These are phyloP conservation scores for Osmerus eperlanus DNA, from an alignment of 2,113 vertebrate species.

Conservation along the genomic window DNA sequence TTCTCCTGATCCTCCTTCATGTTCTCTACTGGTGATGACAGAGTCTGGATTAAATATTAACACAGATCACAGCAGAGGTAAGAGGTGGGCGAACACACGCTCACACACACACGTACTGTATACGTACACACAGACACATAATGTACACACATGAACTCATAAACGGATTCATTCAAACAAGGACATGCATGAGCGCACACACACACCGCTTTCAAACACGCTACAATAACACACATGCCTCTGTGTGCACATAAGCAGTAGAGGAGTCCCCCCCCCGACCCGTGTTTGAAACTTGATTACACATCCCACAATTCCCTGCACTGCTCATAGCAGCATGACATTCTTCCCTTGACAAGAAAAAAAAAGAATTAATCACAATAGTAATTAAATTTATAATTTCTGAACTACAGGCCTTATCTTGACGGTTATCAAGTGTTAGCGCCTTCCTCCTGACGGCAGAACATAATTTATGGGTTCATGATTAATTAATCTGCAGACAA, in stretches of 20 bases:
- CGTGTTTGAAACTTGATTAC: slow-evolving; percentile 57
- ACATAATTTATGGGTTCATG: slow-evolving; percentile 45
- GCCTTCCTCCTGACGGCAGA: slow-evolving; percentile 32
- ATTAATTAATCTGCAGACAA: slow-evolving; percentile 49
- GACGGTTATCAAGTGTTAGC: slow-evolving; percentile 39
- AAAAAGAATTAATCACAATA: slow-evolving; percentile 22
- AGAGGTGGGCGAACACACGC: slow-evolving; percentile 32
- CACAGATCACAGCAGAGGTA: slow-evolving; percentile 56
- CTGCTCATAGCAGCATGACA: slow-evolving; percentile 28
- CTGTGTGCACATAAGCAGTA: background rate
- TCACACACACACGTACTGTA: slow-evolving; percentile 15
- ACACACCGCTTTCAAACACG: slow-evolving; percentile 12
- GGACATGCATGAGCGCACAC: slow-evolving; percentile 41
- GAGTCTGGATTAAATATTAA: slow-evolving; percentile 67
- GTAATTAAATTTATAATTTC: slow-evolving; percentile 54
- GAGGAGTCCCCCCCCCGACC: slow-evolving; percentile 3
- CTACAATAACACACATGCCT: slow-evolving; percentile 1
- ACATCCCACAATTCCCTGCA: slow-evolving; percentile 20
- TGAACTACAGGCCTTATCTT: slow-evolving; percentile 40
- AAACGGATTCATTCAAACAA: no score
- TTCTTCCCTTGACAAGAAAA: slow-evolving; percentile 29
- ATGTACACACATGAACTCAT: no score
- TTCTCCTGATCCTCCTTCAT: slow-evolving; percentile 17
- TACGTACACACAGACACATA: no score
- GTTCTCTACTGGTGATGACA: slow-evolving; percentile 54